Percentiles rank a stretch among this genome's conserved stretches.
Evolutionary conservation across 30 jellyfish, hydroid and myxozoan genomes (phyloP).

Genomic region (Haliclystus octoradiatus): DNA sequence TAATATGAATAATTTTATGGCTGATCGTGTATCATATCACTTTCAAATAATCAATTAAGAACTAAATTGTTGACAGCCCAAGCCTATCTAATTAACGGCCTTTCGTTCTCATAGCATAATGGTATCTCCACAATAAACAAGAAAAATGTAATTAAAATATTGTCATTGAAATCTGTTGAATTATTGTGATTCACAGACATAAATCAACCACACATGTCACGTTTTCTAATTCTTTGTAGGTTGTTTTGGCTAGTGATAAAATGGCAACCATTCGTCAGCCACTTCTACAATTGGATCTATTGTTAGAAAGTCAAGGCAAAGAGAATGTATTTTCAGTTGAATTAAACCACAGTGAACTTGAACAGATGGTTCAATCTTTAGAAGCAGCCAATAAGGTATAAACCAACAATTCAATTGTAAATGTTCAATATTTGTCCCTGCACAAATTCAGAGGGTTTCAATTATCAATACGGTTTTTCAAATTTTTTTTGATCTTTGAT

Average conservation of each 20-base stretch:
- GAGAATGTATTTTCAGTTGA: conserved; percentile 33
- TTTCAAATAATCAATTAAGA: too few species aligned
- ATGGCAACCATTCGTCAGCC: conserved; percentile 68
- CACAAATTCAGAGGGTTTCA: neutral
- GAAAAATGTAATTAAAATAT: too few species aligned
- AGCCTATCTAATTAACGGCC: too few species aligned
- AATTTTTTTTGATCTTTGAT: neutral
- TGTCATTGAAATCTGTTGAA: too few species aligned
- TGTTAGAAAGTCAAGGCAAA: conserved; percentile 42
- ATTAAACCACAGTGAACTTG: conserved; percentile 53
- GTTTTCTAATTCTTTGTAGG: conserved; percentile 20
- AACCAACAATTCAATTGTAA: neutral
- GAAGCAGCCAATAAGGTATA: conserved; percentile 87
- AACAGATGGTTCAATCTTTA: conserved; percentile 40
- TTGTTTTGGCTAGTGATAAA: conserved; percentile 84
- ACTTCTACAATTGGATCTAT: conserved; percentile 36
- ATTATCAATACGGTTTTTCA: neutral
- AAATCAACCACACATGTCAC: too few species aligned
- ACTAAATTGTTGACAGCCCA: too few species aligned
- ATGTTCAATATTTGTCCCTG: neutral
- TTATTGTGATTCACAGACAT: too few species aligned
- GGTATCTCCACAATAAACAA: too few species aligned
- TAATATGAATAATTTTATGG: too few species aligned
- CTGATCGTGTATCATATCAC: too few species aligned
- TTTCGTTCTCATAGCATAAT: too few species aligned